A percentile compares a stretch with the other conserved stretches of the same genome.
These are phyloP conservation scores for Autographa gamma DNA, from an alignment of 2,888 invertebrate species.

Conservation along the genomic window DNA sequence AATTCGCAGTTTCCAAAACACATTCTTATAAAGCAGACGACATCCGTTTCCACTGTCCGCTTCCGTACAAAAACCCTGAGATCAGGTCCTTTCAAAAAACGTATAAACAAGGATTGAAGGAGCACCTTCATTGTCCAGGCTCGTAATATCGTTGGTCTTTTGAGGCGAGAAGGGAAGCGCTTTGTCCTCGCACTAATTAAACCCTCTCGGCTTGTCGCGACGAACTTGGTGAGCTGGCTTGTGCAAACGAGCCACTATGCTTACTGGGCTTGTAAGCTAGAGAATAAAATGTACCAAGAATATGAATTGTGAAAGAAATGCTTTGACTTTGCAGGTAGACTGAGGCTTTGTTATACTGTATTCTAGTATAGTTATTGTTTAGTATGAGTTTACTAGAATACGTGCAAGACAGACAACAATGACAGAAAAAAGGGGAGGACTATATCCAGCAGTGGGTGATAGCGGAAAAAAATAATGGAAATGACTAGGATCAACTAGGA, in stretches of 20 bases:
- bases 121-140: conserved; percentile 64
- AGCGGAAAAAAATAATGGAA: too few relatives aligned
- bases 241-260: conserved; percentile 34
- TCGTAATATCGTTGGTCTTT: conserved; percentile 67
- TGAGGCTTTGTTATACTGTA: neutral
- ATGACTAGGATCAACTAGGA: too few relatives aligned
- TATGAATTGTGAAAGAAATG: neutral
- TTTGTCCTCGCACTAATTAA: conserved; percentile 73
- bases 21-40: conserved; percentile 50
- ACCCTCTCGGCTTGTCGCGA: conserved; percentile 63
- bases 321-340: neutral
- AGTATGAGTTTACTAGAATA: too few relatives aligned
- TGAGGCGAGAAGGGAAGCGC: conserved; percentile 61
- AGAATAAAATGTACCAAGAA: neutral
- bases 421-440: too few relatives aligned
- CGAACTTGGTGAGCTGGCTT: conserved; percentile 52
- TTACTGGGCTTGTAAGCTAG: neutral
- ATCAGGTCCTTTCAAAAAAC: conserved; percentile 58
- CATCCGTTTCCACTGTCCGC: conserved; percentile 44
- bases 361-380: neutral
- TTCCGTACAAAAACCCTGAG: conserved; percentile 51
- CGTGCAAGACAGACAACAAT: too few relatives aligned
- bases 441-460: too few relatives aligned
- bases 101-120: conserved; percentile 60
- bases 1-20: conserved; percentile 29